Base-by-base conservation (phyloP, 2,888 invertebrate genomes). In the Amphipoea lucens region DNA sequence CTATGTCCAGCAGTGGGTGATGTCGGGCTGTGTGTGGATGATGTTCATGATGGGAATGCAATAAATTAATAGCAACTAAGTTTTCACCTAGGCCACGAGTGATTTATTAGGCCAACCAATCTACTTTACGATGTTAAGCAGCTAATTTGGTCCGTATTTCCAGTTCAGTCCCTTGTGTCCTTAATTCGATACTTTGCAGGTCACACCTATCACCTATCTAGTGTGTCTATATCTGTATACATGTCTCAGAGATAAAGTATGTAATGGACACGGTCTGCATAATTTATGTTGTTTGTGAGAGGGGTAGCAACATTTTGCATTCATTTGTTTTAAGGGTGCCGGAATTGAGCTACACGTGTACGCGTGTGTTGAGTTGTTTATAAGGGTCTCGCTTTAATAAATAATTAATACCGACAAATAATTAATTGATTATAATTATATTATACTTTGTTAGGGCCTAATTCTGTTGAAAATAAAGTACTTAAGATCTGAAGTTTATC, bases 241-340 rank as follows among this genome's bases (percentile, higher is more conserved):
- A 67, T 82, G 79, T 89, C 90, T 90, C 87, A 85, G 86, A 90
- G 90, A 93, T 91, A 94, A 93, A 93, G 92, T 93, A 92, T 92
- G 90, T 92, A 93, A 94, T 92, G 92, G 93, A 93, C 91, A 92
- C 89, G 88, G 84, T 85, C 79, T 94, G 92, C 93, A 94, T 94
- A 92, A 94, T 94, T 93, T 92, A 94, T 91, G 82, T 91, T 90
- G 93, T 91, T 93, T 92, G 90, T 89, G 90, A 91, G 88, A 88
- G 88, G 90, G 91, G 91, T 90, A 88, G 90, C 91, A 89, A 91
- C 90, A 92, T 92, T 92, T 92, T 91, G 90, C 91, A 93, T 93
- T 92, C 90, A 91, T 92, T 93, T 93, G 89, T 91, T 90, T 85
- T 86, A 83, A 81, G 85, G 86, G 88, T 89, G 81, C 83, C 76